phyloP scores from a whole-genome alignment of 2,888 invertebrate species.

The Dryadula phaetusa region DNA sequence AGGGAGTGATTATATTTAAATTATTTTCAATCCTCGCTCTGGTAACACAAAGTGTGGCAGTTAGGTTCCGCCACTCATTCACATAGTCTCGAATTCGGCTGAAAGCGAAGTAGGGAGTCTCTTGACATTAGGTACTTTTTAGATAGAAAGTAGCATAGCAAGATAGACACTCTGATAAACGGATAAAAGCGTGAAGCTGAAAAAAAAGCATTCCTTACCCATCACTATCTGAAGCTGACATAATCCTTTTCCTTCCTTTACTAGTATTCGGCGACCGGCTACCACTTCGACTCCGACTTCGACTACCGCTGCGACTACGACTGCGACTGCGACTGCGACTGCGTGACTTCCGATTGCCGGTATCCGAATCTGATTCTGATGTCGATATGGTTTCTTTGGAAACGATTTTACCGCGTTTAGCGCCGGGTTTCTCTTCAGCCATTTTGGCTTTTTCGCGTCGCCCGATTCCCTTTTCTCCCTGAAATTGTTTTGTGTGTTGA shows the following conservation, averaged over 20 bases:
- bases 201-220: slow-evolving; percentile 54
- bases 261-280: slow-evolving; percentile 75
- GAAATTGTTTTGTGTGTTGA: no score
- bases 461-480: slow-evolving; percentile 75
- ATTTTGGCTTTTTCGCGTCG: slow-evolving; percentile 71
- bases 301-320: slow-evolving; percentile 78
- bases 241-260: slow-evolving; percentile 84
- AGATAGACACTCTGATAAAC: no score
- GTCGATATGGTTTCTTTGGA: slow-evolving; percentile 98
- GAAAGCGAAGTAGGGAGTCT: no score
- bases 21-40: no score
- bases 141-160: no score
- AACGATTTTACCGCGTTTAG: slow-evolving; percentile 93
- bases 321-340: slow-evolving; percentile 61
- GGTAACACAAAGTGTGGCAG: no score
- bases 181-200: no score
- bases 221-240: slow-evolving; percentile 86
- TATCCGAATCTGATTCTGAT: slow-evolving; percentile 91
- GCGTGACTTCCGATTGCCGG: slow-evolving; percentile 59
- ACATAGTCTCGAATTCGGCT: no score
- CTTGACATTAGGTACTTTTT: no score
- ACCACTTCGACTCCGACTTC: slow-evolving; percentile 56
- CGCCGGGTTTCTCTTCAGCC: slow-evolving; percentile 88
- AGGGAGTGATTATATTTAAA: no score
- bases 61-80: no score